Evolutionary conservation across 2,113 vertebrate genomes (phyloP).

Genomic region (Morone chrysops): DNA sequence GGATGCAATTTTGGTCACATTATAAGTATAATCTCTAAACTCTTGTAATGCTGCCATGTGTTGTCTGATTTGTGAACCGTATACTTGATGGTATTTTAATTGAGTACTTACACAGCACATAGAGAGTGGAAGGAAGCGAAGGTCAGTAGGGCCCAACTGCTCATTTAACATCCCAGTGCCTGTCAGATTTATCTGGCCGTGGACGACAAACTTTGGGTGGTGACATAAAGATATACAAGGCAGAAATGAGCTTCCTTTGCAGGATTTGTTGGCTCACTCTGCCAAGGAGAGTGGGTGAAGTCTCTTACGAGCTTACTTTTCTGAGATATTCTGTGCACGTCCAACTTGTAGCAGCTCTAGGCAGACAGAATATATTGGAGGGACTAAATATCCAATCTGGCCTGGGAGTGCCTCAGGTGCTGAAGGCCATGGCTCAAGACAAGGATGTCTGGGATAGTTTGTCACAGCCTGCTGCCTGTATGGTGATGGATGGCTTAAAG

Average conservation of each 20-base stretch:
- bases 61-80: neutral
- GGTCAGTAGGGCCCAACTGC: neutral
- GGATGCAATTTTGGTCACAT: neutral
- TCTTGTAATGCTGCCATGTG: neutral
- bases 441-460: neutral
- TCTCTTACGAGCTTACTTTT: neutral
- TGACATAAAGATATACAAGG: neutral
- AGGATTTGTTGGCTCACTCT: neutral
- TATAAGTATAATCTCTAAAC: neutral
- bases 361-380: constrained; percentile 1
- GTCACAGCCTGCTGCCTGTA: neutral
- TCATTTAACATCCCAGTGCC: neutral
- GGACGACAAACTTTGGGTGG: neutral
- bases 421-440: neutral
- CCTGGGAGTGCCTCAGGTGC: neutral
- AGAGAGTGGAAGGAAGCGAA: no score
- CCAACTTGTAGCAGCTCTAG: constrained; percentile 9
- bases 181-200: neutral
- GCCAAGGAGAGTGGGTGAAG: neutral
- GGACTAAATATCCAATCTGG: constrained; percentile 21
- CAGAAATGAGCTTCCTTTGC: neutral
- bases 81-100: neutral
- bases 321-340: neutral
- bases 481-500: neutral
- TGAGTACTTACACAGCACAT: neutral